Evolutionary conservation across 2,113 vertebrate genomes (phyloP), one percentile per base, ranked within the genome.

Genomic region (Neodontobutis hainanensis): DNA sequence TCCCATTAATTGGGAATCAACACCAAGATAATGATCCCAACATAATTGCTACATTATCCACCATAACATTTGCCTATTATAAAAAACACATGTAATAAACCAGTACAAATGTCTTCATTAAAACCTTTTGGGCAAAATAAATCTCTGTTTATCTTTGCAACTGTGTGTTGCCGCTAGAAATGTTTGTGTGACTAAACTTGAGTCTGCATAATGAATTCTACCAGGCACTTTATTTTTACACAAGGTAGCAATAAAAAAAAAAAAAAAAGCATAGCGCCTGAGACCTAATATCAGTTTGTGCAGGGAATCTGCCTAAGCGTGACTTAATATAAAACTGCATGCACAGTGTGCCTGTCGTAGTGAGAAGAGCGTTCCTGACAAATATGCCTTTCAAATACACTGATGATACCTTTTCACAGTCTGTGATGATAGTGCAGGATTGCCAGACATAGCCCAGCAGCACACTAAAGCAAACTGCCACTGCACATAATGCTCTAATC

Each of bases 401-500:
- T 69, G 52, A 71, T 67, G 52, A 66, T n/a, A 55, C 58, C 57
- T 76, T 65, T 70, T 81, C 53, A 68, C 62, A 35, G 38, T 19
- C 57, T 65, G 27, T 27, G 56, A 58, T 65, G 59, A 61, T 7
- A 43, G 65, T 19, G 49, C 36, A 9, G 6, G 45, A 48, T n/a
- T 5, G 36, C n/a, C 15, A 16, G n/a, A 11, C 50, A 19, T 16
- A 49, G 16, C 34, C 19, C 9, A 6, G 38, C 19, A 27, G 46
- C 15, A 12, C 55, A 12, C 51, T 44, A 38, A 1, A 34, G 63
- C 15, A 5, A 43, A 44, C 51, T 64, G 27, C 72, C 74, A 65
- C 59, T 73, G 66, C 56, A 61, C 61, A 67, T 38, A 51, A 56
- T 32, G 59, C 66, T 74, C 43, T 52, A 77, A 83, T 73, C 77